Percentiles rank a stretch among this genome's conserved stretches.
These are phyloP conservation scores for Propithecus deckenii DNA, from an alignment of 2,797 vertebrate genomes.

Conservation along the genomic window DNA sequence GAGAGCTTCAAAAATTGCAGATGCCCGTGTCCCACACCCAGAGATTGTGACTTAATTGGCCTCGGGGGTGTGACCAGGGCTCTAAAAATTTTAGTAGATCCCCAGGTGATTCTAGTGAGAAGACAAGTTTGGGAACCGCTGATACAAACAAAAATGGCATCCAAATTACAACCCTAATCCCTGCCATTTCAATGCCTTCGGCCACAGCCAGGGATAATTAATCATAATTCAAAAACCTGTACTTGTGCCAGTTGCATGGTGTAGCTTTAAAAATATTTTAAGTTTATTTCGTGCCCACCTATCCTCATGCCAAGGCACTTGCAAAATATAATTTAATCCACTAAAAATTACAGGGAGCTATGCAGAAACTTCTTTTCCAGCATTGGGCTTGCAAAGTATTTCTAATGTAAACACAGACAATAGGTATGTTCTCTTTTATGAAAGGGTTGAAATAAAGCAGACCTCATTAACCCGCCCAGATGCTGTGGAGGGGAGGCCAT, in stretches of 20 bases:
- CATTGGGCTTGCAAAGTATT: constrained; percentile 59
- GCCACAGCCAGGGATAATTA: constrained; percentile 58
- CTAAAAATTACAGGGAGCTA: constrained; percentile 31
- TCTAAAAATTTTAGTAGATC: neutral
- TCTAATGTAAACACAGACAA: constrained; percentile 73
- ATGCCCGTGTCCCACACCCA: neutral
- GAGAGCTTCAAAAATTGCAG: neutral
- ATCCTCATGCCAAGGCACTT: constrained; percentile 45
- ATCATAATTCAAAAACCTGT: constrained; percentile 53
- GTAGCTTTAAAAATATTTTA: constrained; percentile 53
- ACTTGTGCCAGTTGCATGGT: neutral
- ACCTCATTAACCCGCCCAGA: constrained; percentile 75
- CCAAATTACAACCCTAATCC: constrained; percentile 61
- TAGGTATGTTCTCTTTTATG: constrained; percentile 71
- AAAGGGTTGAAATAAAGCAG: constrained; percentile 78
- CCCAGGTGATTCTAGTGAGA: neutral
- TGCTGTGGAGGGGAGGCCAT: neutral
- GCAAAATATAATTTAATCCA: constrained; percentile 52
- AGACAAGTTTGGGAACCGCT: neutral
- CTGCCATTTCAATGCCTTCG: constrained; percentile 58
- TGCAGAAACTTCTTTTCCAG: constrained; percentile 45
- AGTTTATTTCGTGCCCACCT: constrained; percentile 7
- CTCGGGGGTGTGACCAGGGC: neutral
- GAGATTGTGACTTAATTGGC: neutral
- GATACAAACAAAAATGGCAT: constrained; percentile 63